A percentile compares a stretch with the other conserved stretches of the same genome.
Evolutionary conservation across 2,113 vertebrate genomes (phyloP).

Genomic region (Conger conger): DNA sequence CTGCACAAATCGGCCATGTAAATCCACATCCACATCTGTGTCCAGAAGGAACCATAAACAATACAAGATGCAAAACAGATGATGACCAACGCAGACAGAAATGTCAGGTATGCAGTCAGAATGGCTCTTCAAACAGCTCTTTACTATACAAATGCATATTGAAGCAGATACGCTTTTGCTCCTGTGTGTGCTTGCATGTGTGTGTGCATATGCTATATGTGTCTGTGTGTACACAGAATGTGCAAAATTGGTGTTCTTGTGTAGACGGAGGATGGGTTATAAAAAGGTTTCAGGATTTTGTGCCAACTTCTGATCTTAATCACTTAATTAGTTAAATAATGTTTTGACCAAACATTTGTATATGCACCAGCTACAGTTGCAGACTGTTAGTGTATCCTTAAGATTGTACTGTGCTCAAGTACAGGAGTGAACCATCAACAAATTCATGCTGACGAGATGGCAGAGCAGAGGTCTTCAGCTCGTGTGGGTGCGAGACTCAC

Average conservation of each 20-base stretch:
- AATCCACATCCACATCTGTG: constrained; percentile 14
- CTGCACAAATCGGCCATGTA: not conserved
- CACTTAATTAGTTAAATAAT: too few relatives aligned
- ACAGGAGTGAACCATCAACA: too few relatives aligned
- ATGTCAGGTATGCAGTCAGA: constrained; percentile 7
- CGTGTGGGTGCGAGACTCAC: constrained; percentile 60
- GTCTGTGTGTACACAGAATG: not conserved
- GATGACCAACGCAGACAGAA: constrained; percentile 4
- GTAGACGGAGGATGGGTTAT: not conserved
- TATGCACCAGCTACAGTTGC: too few relatives aligned
- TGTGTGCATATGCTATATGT: not conserved
- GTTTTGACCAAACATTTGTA: too few relatives aligned
- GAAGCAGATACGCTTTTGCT: not conserved
- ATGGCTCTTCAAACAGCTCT: not conserved
- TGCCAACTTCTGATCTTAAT: too few relatives aligned
- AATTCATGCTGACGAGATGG: not conserved
- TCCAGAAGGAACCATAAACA: constrained; percentile 24
- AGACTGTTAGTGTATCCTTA: too few relatives aligned
- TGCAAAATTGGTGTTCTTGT: not conserved
- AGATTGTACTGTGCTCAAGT: too few relatives aligned
- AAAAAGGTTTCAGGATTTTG: too few relatives aligned
- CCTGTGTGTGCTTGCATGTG: not conserved
- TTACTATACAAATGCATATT: not conserved
- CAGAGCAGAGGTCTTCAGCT: not conserved
- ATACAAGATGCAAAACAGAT: constrained; percentile 15